phyloP scores from a whole-genome alignment of 2,797 vertebrate genomes.

The Ctenochaetus hawaiiensis region DNA sequence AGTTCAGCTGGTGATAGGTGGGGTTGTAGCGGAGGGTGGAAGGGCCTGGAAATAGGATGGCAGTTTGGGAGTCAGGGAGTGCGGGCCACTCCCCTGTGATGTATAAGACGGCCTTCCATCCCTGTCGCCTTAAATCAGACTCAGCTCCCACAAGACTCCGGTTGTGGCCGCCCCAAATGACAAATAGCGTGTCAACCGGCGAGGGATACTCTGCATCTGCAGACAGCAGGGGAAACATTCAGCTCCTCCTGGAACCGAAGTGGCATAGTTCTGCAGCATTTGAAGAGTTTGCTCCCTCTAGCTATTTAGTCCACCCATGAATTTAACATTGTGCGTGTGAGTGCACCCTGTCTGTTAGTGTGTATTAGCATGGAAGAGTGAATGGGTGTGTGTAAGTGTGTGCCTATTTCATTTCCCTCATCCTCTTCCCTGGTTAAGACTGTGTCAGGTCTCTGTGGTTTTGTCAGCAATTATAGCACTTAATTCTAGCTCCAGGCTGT shows the following conservation, averaged over 20 bases:
- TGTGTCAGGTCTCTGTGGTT: slow-evolving; percentile 54
- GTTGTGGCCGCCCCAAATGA: slow-evolving; percentile 58
- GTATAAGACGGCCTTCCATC: slow-evolving; percentile 75
- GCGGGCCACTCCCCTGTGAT: slow-evolving; percentile 69
- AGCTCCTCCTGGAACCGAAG: slow-evolving; percentile 31
- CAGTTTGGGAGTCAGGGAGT: slow-evolving; percentile 63
- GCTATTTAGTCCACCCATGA: slow-evolving; percentile 29
- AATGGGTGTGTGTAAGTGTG: neutral
- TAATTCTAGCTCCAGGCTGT: slow-evolving; percentile 45
- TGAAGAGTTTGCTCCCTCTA: slow-evolving; percentile 48
- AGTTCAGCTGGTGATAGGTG: slow-evolving; percentile 63
- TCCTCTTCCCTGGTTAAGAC: slow-evolving; percentile 39
- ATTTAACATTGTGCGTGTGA: slow-evolving; percentile 24
- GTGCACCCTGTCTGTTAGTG: slow-evolving; percentile 15
- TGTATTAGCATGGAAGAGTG: neutral
- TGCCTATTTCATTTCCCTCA: slow-evolving; percentile 43
- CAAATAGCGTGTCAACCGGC: slow-evolving; percentile 54
- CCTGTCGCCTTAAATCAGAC: slow-evolving; percentile 76
- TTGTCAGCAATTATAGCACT: slow-evolving; percentile 57
- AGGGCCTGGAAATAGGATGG: slow-evolving; percentile 43
- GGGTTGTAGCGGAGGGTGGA: slow-evolving; percentile 12
- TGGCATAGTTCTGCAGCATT: slow-evolving; percentile 43
- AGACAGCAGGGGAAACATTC: slow-evolving; percentile 37
- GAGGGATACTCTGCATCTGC: slow-evolving; percentile 31
- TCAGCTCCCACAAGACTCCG: slow-evolving; percentile 35